Conservation (phyloP, 2,113 vertebrate genomes). For the Rhegmatorhina hoffmannsi region DNA sequence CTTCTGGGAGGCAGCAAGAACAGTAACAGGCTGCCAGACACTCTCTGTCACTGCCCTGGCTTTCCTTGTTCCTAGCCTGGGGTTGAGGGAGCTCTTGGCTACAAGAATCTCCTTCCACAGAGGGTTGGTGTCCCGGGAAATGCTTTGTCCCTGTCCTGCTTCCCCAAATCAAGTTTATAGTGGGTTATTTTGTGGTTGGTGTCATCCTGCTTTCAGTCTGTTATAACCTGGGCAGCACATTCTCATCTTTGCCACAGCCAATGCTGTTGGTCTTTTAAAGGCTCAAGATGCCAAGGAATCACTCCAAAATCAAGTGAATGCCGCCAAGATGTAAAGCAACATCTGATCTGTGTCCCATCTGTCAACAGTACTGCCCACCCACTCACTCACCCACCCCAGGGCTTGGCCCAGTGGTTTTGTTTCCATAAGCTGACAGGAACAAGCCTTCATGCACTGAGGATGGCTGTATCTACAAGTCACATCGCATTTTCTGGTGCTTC, state of each 20-base stretch:
- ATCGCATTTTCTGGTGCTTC: neutral
- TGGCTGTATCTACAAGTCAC: neutral
- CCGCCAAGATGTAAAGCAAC: neutral
- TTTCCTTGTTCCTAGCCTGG: neutral
- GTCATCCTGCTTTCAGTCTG: neutral
- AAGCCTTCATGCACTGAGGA: rapidly evolving
- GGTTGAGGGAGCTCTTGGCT: neutral
- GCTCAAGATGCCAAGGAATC: neutral
- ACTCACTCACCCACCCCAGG: neutral
- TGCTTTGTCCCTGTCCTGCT: neutral
- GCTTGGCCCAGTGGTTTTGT: neutral
- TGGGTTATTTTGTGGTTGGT: neutral
- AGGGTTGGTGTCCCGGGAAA: neutral
- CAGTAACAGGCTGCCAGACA: neutral
- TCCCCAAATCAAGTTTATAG: neutral
- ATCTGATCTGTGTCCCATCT: neutral
- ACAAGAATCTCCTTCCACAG: neutral
- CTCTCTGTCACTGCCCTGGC: neutral
- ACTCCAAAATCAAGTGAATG: neutral
- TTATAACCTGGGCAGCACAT: neutral
- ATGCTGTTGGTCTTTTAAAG: neutral
- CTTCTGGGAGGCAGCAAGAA: neutral
- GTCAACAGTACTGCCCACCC: neutral
- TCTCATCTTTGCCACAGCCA: neutral
- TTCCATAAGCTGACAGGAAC: neutral